Conservation (phyloP, 2,797 vertebrate genomes). For the Hippoglossus hippoglossus region DNA sequence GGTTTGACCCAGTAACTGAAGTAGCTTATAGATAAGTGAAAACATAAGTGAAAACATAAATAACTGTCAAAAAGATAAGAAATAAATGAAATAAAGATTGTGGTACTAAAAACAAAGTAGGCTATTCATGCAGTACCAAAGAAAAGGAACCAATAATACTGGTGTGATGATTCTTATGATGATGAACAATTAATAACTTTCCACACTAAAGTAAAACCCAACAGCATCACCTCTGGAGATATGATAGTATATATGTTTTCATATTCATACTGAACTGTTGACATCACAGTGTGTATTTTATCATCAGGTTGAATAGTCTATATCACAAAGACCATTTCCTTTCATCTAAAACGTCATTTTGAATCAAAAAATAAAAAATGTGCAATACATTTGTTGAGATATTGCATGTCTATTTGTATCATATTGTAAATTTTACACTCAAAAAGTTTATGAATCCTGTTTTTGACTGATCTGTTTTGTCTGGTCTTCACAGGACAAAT, state of each 20-base stretch:
- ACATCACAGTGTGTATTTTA: neutral
- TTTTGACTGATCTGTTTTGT: slow-evolving; percentile 65
- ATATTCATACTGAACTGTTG: neutral
- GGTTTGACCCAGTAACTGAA: no score
- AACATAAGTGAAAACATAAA: no score
- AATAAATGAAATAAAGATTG: no score
- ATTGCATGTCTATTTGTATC: neutral
- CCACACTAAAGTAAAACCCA: neutral
- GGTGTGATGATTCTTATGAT: neutral
- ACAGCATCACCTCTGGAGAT: no score
- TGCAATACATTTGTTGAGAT: slow-evolving; percentile 1
- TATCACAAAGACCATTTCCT: no score
- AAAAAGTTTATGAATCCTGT: neutral
- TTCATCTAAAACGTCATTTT: neutral
- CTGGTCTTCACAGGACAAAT: slow-evolving; percentile 91
- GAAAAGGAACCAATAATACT: no score
- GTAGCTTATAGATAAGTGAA: no score
- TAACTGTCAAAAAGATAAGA: no score
- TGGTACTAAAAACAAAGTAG: no score
- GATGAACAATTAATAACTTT: neutral
- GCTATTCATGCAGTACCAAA: no score
- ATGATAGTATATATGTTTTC: neutral
- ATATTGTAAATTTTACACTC: neutral
- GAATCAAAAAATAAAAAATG: neutral
- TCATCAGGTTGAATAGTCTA: neutral